Percentiles rank a stretch among this genome's conserved stretches.
These are phyloP conservation scores for Phoxinus phoxinus DNA, from an alignment of 2,113 vertebrate species.

Conservation along the genomic window DNA sequence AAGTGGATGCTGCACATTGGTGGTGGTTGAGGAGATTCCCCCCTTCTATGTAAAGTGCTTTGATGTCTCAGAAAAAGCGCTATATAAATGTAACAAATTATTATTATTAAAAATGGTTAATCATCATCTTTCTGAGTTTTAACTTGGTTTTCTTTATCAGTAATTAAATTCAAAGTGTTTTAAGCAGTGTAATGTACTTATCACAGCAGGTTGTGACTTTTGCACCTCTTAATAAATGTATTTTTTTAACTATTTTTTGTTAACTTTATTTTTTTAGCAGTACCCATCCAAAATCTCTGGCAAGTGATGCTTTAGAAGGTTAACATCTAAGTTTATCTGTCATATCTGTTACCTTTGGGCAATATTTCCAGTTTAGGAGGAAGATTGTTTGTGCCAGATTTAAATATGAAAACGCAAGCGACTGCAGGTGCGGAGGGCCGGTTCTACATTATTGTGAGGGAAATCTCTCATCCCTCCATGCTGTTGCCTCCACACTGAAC, in stretches of 20 bases:
- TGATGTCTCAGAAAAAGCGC: too few species aligned
- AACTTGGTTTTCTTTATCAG: not conserved
- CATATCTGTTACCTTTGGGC: conserved; percentile 2
- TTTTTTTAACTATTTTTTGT: too few species aligned
- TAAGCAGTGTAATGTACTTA: not conserved
- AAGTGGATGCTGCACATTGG: too few species aligned
- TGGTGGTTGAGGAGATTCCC: too few species aligned
- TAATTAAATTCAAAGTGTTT: not conserved
- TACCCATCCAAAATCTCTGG: not conserved
- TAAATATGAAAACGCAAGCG: not conserved
- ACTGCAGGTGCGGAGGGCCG: conserved; percentile 16
- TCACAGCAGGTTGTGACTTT: not conserved
- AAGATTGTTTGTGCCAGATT: not conserved
- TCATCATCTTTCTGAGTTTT: not conserved
- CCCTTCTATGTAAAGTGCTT: too few species aligned
- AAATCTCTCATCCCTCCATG: conserved; percentile 46
- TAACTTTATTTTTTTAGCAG: too few species aligned
- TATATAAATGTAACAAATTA: too few species aligned
- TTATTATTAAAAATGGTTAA: not conserved
- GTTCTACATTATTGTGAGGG: conserved; percentile 26
- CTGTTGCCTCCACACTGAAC: conserved; percentile 39
- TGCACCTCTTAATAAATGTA: not conserved
- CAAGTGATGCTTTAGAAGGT: not conserved
- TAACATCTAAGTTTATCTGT: not conserved
- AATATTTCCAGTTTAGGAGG: conserved; percentile 14